These are phyloP conservation scores for Seira sanloemensis DNA, from an alignment of 2,888 invertebrate genomes.

Conservation along the genomic window DNA sequence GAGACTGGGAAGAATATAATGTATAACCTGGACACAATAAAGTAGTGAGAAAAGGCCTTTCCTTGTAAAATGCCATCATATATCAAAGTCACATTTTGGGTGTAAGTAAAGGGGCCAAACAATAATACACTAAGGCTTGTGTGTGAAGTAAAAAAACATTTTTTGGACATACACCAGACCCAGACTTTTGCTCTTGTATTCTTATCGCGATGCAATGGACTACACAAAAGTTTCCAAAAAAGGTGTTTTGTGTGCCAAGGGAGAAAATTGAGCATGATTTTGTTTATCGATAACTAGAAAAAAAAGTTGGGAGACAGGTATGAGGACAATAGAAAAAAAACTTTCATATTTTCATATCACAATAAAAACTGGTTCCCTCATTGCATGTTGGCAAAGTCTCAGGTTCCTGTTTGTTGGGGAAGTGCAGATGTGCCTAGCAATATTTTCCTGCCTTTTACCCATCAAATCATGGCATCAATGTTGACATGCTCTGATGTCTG, in stretches of 20 bases:
- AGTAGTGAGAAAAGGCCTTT: conserved; percentile 54
- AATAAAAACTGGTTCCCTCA: neutral
- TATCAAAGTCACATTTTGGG: conserved; percentile 56
- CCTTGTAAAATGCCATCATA: conserved; percentile 60
- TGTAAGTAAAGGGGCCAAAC: too few species aligned
- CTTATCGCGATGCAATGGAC: neutral
- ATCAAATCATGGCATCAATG: neutral
- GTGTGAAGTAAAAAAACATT: too few species aligned
- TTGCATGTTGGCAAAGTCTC: neutral
- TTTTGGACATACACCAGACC: neutral
- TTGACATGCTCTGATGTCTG: neutral
- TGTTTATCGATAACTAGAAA: neutral
- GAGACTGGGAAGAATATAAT: too few species aligned
- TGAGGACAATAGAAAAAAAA: neutral
- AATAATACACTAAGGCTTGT: too few species aligned
- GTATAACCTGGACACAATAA: conserved; percentile 22
- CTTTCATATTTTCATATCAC: neutral
- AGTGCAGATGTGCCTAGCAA: too few species aligned
- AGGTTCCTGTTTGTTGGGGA: too few species aligned
- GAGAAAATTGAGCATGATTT: neutral
- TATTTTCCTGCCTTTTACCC: neutral
- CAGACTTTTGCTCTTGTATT: neutral
- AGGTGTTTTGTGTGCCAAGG: neutral
- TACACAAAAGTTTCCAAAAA: neutral
- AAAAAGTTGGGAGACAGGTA: neutral